These are phyloP conservation scores for Trachelus troglodyta DNA, from an alignment of 2,888 invertebrate species.

Conservation along the genomic window DNA sequence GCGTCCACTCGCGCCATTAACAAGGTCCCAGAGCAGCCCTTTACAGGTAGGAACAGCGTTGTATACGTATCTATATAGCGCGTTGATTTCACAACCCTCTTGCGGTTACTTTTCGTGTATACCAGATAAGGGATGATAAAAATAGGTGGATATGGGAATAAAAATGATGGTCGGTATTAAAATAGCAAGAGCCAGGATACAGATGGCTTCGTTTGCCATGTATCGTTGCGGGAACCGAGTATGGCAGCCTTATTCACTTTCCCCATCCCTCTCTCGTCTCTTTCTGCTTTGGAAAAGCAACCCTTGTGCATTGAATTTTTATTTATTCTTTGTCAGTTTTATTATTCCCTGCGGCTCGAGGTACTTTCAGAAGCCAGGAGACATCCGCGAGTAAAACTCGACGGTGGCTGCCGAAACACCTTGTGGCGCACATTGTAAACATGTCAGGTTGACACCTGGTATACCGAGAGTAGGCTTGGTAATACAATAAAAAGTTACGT, in stretches of 20 bases:
- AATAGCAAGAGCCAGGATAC: not conserved
- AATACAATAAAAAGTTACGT: slow-evolving; percentile 22
- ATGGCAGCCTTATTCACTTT: not conserved
- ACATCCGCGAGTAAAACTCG: not conserved
- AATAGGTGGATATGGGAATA: not conserved
- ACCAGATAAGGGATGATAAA: not conserved
- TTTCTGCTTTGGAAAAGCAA: not conserved
- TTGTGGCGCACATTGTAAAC: not conserved
- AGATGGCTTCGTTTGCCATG: not conserved
- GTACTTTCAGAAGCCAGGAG: too few relatives aligned
- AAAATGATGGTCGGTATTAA: not conserved
- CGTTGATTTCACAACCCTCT: not conserved
- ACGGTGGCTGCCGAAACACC: not conserved
- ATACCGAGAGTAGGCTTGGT: not conserved
- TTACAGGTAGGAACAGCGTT: not conserved
- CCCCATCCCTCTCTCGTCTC: not conserved
- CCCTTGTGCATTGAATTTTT: not conserved
- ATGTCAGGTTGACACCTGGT: slow-evolving; percentile 7
- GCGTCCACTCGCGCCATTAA: not conserved
- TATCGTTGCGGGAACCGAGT: not conserved
- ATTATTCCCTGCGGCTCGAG: not conserved
- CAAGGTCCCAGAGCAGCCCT: not conserved
- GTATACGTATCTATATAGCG: not conserved
- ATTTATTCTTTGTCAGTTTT: not conserved
- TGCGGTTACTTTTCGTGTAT: not conserved